Conservation (phyloP, 2,797 vertebrate species). For the Megaceryle alcyon region DNA sequence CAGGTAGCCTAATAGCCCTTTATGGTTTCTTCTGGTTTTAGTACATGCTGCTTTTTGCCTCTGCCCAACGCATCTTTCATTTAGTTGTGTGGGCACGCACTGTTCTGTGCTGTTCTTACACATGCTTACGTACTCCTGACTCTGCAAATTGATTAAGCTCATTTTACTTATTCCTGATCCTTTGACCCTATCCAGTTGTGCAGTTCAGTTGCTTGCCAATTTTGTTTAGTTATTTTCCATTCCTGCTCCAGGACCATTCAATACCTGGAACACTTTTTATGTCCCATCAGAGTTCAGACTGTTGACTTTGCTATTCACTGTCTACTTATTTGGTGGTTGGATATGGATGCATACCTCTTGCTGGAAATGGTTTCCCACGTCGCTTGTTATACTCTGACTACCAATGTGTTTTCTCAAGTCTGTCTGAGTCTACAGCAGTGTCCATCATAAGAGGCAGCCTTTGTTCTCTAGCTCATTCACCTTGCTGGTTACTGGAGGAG, state of each 20-base stretch:
- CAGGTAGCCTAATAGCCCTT: background rate
- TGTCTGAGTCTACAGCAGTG: background rate
- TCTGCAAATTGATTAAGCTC: background rate
- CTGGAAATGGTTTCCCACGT: background rate
- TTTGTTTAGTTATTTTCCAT: background rate
- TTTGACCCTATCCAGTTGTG: background rate
- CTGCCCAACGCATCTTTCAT: background rate
- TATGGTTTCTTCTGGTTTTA: background rate
- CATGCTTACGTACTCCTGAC: background rate
- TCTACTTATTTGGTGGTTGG: background rate
- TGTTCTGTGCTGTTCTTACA: background rate
- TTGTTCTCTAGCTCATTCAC: background rate
- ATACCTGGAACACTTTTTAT: background rate
- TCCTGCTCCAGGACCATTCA: background rate
- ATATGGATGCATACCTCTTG: background rate
- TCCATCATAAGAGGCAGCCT: background rate
- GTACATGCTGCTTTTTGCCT: background rate
- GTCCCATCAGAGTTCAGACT: rapidly evolving
- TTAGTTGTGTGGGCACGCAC: background rate
- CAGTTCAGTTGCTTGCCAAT: background rate
- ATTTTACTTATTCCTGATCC: background rate
- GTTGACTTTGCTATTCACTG: background rate
- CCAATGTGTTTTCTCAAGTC: background rate
- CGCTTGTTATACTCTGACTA: rapidly evolving
- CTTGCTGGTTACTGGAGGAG: background rate